A percentile compares a stretch with the other conserved stretches of the same genome.
phyloP scores from a whole-genome alignment of 2,113 vertebrate species.

The Corythornis madagascariensis region DNA sequence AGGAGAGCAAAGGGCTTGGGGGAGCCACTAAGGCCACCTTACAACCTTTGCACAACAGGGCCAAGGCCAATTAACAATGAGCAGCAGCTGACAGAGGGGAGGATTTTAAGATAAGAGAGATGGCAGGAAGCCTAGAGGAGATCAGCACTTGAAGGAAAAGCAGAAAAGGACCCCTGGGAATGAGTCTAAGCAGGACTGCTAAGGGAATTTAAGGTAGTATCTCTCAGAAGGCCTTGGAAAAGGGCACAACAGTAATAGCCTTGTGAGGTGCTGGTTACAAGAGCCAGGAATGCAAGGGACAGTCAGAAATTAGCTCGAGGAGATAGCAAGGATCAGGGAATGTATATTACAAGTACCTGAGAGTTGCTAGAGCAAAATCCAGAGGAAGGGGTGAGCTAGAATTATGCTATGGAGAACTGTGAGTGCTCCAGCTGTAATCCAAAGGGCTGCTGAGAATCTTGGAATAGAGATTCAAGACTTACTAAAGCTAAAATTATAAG shows the following conservation, averaged over 20 bases:
- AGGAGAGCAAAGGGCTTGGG: neutral
- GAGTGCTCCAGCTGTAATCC: neutral
- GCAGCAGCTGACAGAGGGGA: slow-evolving; percentile 17
- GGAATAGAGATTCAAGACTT: neutral
- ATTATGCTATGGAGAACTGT: rapidly evolving
- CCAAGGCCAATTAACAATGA: slow-evolving; percentile 10
- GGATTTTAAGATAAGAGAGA: slow-evolving; percentile 29
- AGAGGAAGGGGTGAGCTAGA: neutral
- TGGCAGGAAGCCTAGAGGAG: slow-evolving; percentile 42
- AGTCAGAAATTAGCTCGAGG: neutral
- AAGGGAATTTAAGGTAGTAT: neutral
- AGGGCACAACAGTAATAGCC: neutral
- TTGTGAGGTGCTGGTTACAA: neutral
- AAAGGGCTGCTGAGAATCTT: neutral
- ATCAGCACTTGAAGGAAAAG: neutral
- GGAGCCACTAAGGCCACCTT: neutral
- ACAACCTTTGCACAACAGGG: neutral
- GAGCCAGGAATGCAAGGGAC: neutral
- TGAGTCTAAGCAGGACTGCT: neutral
- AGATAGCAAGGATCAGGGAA: neutral
- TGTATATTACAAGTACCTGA: neutral
- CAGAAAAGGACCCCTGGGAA: neutral
- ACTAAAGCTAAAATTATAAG: neutral
- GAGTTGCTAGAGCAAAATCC: neutral
- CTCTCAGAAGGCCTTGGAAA: neutral